Percentiles rank a stretch among this genome's conserved stretches.
These are phyloP conservation scores for Pterostichus niger DNA, from an alignment of 2,888 invertebrate species.

Conservation along the genomic window DNA sequence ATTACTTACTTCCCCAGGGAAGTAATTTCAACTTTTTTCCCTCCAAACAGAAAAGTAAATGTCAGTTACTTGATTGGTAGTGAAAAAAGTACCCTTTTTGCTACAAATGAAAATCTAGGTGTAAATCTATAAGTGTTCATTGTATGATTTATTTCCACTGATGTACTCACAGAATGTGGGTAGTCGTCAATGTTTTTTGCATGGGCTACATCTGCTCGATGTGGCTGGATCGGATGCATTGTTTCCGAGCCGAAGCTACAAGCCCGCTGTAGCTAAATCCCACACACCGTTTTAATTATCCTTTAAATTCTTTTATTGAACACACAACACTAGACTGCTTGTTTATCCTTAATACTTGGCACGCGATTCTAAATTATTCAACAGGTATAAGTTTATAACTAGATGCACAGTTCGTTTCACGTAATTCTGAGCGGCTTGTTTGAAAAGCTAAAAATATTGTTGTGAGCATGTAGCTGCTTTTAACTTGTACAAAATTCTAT, in stretches of 20 bases:
- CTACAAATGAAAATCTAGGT: neutral
- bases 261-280: neutral
- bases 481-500: no score
- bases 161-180: neutral
- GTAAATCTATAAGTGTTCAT: neutral
- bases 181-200: constrained; percentile 16
- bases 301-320: constrained; percentile 18
- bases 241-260: neutral
- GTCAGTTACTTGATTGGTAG: no score
- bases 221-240: constrained; percentile 4
- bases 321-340: neutral
- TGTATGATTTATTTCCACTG: no score
- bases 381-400: constrained; percentile 1
- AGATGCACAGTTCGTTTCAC: neutral
- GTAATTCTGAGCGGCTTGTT: neutral
- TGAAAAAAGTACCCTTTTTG: no score
- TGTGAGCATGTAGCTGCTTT: no score
- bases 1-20: no score
- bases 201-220: neutral
- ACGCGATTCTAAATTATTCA: constrained; percentile 3
- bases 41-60: no score
- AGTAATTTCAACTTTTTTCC: no score
- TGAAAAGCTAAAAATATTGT: no score
- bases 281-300: constrained; percentile 11
- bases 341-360: neutral